Conservation (phyloP, 2,888 invertebrate genomes). For the Cheilosia pagana region DNA sequence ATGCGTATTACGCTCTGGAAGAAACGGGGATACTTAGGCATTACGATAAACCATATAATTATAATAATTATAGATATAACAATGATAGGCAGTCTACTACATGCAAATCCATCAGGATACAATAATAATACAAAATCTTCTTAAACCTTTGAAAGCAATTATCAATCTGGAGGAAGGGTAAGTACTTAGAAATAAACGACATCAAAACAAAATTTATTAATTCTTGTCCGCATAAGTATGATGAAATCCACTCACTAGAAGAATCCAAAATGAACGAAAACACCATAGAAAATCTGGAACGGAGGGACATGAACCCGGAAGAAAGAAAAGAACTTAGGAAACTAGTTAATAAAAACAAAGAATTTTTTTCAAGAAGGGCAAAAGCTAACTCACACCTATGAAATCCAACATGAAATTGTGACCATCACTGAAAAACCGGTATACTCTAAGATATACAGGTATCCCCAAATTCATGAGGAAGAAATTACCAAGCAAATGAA, state of each 20-base stretch:
- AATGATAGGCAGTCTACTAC: slow-evolving; percentile 13
- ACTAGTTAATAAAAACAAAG: background rate
- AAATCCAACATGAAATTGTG: slow-evolving; percentile 13
- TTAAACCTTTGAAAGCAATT: slow-evolving; percentile 34
- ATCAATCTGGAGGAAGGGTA: slow-evolving; percentile 44
- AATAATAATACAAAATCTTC: slow-evolving; percentile 12
- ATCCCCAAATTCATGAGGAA: slow-evolving; percentile 24
- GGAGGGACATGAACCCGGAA: background rate
- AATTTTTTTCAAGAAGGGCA: no score
- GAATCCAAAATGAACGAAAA: background rate
- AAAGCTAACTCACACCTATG: background rate
- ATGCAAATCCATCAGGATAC: slow-evolving; percentile 7
- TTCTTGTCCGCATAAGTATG: background rate
- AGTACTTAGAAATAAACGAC: background rate
- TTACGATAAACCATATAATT: slow-evolving; percentile 1
- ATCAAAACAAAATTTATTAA: background rate
- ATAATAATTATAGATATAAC: background rate
- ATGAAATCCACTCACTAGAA: background rate
- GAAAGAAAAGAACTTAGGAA: background rate
- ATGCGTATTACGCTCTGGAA: slow-evolving; percentile 66
- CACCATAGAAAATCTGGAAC: background rate
- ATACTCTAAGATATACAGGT: slow-evolving; percentile 23
- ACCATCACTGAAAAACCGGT: background rate
- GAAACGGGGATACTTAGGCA: slow-evolving; percentile 20
- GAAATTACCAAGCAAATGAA: background rate